Evolutionary conservation across 2,797 vertebrate species (phyloP).

Genomic region (Cottoperca gobio): DNA sequence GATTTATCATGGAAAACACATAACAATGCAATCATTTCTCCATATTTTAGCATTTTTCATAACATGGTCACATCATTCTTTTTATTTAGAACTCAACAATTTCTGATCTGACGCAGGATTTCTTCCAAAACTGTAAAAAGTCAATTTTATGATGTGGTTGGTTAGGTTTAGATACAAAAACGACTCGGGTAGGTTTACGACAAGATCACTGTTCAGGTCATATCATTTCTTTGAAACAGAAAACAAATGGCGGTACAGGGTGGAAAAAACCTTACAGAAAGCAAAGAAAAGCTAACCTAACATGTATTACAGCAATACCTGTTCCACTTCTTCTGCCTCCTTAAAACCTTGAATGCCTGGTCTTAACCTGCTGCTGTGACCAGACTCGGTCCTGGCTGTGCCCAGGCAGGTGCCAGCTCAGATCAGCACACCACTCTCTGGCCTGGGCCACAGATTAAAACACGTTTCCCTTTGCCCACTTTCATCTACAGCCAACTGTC

Average conservation of each 20-base stretch:
- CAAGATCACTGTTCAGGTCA: background rate
- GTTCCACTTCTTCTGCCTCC: constrained; percentile 32
- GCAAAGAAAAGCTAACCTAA: background rate
- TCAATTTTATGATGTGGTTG: background rate
- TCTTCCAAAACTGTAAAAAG: background rate
- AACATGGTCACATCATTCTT: no score
- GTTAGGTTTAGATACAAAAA: background rate
- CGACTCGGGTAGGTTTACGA: background rate
- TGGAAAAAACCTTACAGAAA: background rate
- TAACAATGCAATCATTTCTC: background rate
- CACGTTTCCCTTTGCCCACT: constrained; percentile 75
- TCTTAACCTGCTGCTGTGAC: constrained; percentile 48
- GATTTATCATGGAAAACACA: background rate
- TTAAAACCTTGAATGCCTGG: constrained; percentile 38
- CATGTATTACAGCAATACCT: background rate
- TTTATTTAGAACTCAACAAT: no score
- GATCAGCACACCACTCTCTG: constrained; percentile 65
- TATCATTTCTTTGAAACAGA: background rate
- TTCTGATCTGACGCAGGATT: background rate
- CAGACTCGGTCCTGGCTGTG: constrained; percentile 61
- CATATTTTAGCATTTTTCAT: constrained; percentile 4
- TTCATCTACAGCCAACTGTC: constrained; percentile 84
- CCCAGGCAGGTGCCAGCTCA: constrained; percentile 77
- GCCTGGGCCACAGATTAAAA: constrained; percentile 81
- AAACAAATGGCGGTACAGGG: background rate